Percentiles rank a stretch among this genome's conserved stretches.
Evolutionary conservation across 2,888 invertebrate genomes (phyloP).

Genomic region (Caenorhabditis macrosperma): DNA sequence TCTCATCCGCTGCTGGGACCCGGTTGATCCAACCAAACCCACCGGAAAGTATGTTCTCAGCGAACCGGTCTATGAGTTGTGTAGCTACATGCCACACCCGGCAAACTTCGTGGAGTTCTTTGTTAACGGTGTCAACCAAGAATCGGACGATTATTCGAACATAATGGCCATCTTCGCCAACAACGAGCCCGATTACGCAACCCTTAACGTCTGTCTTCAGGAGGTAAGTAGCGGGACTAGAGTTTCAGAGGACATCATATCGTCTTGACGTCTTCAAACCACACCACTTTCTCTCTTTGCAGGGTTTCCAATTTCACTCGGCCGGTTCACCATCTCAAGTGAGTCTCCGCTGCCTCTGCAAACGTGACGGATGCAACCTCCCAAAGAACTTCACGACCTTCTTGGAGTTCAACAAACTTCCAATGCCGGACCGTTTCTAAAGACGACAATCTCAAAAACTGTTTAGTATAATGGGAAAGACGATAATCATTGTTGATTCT

Average conservation of each 20-base stretch:
- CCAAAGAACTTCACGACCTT: slow-evolving; percentile 39
- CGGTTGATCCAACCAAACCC: not conserved
- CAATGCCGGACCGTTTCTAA: slow-evolving; percentile 30
- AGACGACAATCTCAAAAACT: not conserved
- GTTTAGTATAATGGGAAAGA: too few relatives aligned
- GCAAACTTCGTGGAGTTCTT: slow-evolving; percentile 6
- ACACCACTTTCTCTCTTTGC: not conserved
- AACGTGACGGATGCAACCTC: slow-evolving; percentile 70
- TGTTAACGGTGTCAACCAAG: slow-evolving; percentile 35
- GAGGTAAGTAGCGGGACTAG: slow-evolving; percentile 58
- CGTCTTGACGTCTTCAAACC: too few relatives aligned
- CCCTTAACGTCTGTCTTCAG: slow-evolving; percentile 71
- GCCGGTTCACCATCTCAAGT: slow-evolving; percentile 46
- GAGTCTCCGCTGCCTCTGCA: slow-evolving; percentile 75
- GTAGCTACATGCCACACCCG: slow-evolving; percentile 36
- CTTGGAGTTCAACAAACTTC: slow-evolving; percentile 40
- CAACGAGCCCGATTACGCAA: slow-evolving; percentile 59
- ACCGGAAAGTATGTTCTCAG: slow-evolving; percentile 3
- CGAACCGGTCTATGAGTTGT: slow-evolving; percentile 38
- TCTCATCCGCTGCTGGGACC: slow-evolving; percentile 28
- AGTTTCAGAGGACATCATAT: too few relatives aligned
- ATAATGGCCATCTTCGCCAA: slow-evolving; percentile 5
- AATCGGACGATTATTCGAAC: slow-evolving; percentile 31
- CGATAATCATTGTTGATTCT: too few relatives aligned
- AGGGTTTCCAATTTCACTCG: slow-evolving; percentile 57